Percentiles rank a stretch among this genome's conserved stretches.
These are phyloP conservation scores for Melanotaenia duboulayi DNA, from an alignment of 2,113 vertebrate genomes.

Conservation along the genomic window DNA sequence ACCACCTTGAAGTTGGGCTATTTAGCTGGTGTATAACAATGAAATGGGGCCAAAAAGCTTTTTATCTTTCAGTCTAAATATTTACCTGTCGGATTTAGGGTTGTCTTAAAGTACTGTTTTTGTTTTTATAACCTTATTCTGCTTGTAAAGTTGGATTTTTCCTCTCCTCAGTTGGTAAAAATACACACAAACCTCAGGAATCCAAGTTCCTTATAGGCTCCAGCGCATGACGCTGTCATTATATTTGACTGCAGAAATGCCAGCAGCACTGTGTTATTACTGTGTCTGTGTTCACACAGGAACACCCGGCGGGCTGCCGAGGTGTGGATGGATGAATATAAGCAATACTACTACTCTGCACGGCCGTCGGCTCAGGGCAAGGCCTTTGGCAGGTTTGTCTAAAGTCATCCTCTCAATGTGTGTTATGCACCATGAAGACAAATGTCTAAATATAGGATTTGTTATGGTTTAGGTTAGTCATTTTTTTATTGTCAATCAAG, in stretches of 20 bases:
- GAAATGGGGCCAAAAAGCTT: too few relatives aligned
- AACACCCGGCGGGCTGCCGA: constrained; percentile 97
- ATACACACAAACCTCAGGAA: background rate
- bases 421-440: background rate
- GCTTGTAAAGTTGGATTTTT: background rate
- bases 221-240: constrained; percentile 9
- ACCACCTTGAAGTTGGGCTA: too few relatives aligned
- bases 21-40: background rate
- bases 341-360: constrained; percentile 97
- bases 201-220: background rate
- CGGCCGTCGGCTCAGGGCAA: constrained; percentile 95
- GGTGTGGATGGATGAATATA: constrained; percentile 99
- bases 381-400: constrained; percentile 91
- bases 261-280: constrained; percentile 30
- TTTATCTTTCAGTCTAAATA: too few relatives aligned
- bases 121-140: background rate
- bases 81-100: too few relatives aligned
- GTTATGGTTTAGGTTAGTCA: background rate
- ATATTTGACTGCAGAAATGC: constrained; percentile 35
- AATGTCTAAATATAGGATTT: background rate
- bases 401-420: background rate
- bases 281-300: constrained; percentile 76
- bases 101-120: too few relatives aligned
- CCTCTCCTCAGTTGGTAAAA: background rate
- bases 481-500: background rate